Conservation (phyloP, 2,888 invertebrate genomes). For the Girardia tigrina region DNA sequence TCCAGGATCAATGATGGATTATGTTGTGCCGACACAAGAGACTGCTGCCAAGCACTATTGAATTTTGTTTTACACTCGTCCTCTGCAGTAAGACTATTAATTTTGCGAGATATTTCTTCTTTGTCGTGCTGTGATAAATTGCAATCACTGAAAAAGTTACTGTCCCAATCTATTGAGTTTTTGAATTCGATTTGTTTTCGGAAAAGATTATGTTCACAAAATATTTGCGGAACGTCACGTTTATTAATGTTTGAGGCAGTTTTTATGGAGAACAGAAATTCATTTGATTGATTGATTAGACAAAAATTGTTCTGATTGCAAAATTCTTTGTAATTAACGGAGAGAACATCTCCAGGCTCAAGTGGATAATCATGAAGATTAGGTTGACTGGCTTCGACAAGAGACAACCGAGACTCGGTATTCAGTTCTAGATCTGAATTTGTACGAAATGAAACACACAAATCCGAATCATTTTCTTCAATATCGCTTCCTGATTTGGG, state of each 20-base stretch:
- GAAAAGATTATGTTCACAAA: no score
- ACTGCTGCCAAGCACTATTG: background rate
- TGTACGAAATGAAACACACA: background rate
- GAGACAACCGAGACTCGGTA: background rate
- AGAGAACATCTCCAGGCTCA: no score
- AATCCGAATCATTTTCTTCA: slow-evolving; percentile 5
- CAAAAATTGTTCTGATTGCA: background rate
- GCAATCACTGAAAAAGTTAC: background rate
- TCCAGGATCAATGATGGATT: background rate
- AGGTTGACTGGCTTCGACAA: background rate
- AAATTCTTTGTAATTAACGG: slow-evolving; percentile 7
- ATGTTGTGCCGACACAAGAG: background rate
- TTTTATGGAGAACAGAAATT: background rate
- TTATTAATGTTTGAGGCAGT: background rate
- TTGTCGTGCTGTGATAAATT: background rate
- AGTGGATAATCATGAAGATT: background rate
- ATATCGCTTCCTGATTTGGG: background rate
- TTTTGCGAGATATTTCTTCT: background rate
- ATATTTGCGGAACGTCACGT: background rate
- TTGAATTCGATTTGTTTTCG: background rate
- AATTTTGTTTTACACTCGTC: background rate
- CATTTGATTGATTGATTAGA: background rate
- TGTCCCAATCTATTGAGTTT: background rate
- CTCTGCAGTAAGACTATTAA: background rate
- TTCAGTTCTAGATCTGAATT: background rate